These are phyloP conservation scores for Alfaro cultratus DNA, from an alignment of 2,797 vertebrate genomes.

Conservation along the genomic window DNA sequence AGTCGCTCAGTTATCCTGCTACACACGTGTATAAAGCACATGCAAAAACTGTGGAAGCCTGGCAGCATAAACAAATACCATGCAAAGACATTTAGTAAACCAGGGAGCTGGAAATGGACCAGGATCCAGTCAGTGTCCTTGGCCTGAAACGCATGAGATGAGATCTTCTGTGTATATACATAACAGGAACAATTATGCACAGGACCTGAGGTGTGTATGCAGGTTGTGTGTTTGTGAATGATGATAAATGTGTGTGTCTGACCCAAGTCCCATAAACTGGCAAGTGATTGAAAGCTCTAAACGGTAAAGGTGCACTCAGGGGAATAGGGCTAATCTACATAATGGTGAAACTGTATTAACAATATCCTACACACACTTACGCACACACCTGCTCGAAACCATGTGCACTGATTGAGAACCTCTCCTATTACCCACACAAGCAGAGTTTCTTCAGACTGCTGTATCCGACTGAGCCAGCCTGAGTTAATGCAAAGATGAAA, in stretches of 20 bases:
- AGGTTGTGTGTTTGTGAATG: constrained; percentile 14
- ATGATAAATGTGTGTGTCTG: constrained; percentile 22
- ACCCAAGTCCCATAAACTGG: constrained; percentile 52
- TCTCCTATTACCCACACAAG: constrained; percentile 22
- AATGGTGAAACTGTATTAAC: constrained; percentile 71
- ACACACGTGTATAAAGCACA: constrained; percentile 3
- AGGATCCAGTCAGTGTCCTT: constrained; percentile 41
- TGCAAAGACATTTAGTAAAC: constrained; percentile 41
- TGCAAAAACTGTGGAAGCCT: background rate
- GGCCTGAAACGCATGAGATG: constrained; percentile 15
- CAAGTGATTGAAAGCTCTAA: constrained; percentile 71
- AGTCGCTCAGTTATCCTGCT: constrained; percentile 30
- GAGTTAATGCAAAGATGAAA: constrained; percentile 10
- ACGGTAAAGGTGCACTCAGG: constrained; percentile 71
- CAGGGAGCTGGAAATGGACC: constrained; percentile 23
- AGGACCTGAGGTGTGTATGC: constrained; percentile 12
- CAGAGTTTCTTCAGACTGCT: constrained; percentile 15
- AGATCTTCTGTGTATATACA: constrained; percentile 14
- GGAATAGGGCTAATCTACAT: constrained; percentile 77
- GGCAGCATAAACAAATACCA: constrained; percentile 29
- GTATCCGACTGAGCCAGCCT: constrained; percentile 9
- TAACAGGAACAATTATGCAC: constrained; percentile 37
- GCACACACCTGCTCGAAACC: background rate
- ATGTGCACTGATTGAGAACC: constrained; percentile 30
- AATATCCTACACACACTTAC: constrained; percentile 28